Evolutionary conservation across 2,113 vertebrate species (phyloP), one percentile per base, ranked within the genome.

Genomic region (Podocnemis expansa): DNA sequence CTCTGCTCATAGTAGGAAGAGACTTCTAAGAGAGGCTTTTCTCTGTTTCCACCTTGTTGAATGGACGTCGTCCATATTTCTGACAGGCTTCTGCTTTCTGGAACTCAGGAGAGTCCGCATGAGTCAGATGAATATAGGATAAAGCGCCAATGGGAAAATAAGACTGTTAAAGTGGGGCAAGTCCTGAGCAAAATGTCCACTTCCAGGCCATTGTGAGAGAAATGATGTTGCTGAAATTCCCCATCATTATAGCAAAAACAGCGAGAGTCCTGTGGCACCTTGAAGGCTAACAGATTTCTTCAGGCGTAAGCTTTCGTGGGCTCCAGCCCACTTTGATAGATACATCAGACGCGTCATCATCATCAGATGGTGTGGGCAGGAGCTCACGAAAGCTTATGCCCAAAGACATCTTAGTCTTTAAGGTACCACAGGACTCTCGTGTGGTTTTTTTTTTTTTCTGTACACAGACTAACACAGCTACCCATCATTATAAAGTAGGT

Each of bases 401-500:
- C n/a, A n/a, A n/a, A n/a, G n/a, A n/a, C n/a, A n/a, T n/a, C n/a
- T n/a, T n/a, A n/a, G n/a, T n/a, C n/a, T n/a, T n/a, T n/a, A n/a
- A n/a, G n/a, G n/a, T n/a, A n/a, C n/a, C n/a, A n/a, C n/a, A n/a
- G n/a, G n/a, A n/a, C n/a, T n/a, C n/a, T n/a, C n/a, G n/a, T n/a
- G n/a, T n/a, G n/a, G n/a, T n/a, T n/a, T n/a, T n/a, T n/a, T n/a
- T n/a, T n/a, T n/a, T n/a, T n/a, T n/a, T n/a, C n/a, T n/a, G n/a
- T n/a, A n/a, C n/a, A n/a, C n/a, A n/a, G n/a, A n/a, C n/a, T n/a
- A n/a, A n/a, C n/a, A n/a, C n/a, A n/a, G n/a, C n/a, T n/a, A n/a
- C 87, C 89, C 51, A 82, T 78, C 47, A 2, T 0, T 76, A 56
- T 51, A 60, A 97, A 96, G 91, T 95, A 94, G 91, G 96, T 94